These are phyloP conservation scores for Tetramorium bicarinatum DNA, from an alignment of 2,888 invertebrate genomes.

Conservation along the genomic window DNA sequence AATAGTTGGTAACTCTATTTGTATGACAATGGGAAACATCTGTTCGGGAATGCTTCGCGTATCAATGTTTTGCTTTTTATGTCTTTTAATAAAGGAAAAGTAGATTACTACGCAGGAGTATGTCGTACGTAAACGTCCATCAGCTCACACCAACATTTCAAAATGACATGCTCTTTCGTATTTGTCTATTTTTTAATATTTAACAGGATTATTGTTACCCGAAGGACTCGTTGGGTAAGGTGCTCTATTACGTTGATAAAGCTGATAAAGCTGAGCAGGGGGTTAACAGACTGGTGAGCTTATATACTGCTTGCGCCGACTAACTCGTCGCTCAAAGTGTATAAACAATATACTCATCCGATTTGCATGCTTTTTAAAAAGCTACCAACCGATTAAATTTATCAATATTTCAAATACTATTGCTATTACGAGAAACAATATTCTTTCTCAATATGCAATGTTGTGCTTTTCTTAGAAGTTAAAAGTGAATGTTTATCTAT, in stretches of 20 bases:
- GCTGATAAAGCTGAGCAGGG: conserved; percentile 83
- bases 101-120: conserved; percentile 53
- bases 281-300: conserved; percentile 84
- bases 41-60: conserved; percentile 57
- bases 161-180: conserved; percentile 66
- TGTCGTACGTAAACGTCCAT: conserved; percentile 61
- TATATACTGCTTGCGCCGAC: conserved; percentile 81
- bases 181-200: conserved; percentile 80
- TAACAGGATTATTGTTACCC: conserved; percentile 85
- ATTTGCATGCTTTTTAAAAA: conserved; percentile 69
- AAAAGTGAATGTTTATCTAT: conserved; percentile 47
- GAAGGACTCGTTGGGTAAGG: conserved; percentile 84
- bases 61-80: conserved; percentile 65
- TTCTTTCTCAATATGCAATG: conserved; percentile 22
- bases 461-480: conserved; percentile 59
- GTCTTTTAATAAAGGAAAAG: conserved; percentile 56
- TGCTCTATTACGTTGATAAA: conserved; percentile 85
- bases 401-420: conserved; percentile 14
- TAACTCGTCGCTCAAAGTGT: conserved; percentile 71
- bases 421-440: neutral
- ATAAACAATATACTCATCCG: conserved; percentile 56
- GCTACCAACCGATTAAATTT: conserved; percentile 23
- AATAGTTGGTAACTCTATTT: conserved; percentile 40
- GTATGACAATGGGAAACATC: conserved; percentile 47
- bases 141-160: conserved; percentile 63